phyloP scores from a whole-genome alignment of 2,888 invertebrate genomes.

The Trypoxylon attenuatum region DNA sequence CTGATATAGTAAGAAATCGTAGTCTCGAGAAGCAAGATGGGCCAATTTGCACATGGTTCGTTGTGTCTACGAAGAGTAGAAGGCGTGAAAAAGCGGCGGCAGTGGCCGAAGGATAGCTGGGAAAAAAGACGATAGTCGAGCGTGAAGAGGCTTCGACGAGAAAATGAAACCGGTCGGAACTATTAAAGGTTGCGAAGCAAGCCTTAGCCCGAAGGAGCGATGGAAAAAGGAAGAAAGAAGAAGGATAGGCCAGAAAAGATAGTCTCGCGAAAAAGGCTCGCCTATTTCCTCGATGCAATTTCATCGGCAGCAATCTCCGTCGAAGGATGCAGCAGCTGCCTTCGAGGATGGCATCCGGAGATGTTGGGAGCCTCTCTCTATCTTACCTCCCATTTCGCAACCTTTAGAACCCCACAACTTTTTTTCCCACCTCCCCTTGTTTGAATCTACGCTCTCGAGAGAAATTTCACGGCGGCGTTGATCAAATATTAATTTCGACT shows the following conservation, averaged over 20 bases:
- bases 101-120: slow-evolving; percentile 4
- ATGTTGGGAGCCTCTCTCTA: slow-evolving; percentile 36
- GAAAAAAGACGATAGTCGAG: slow-evolving; percentile 16
- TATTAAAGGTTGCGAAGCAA: slow-evolving; percentile 16
- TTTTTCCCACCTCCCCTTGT: slow-evolving; percentile 11
- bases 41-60: slow-evolving; percentile 37
- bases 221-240: not conserved
- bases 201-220: not conserved
- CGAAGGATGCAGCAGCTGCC: slow-evolving; percentile 60
- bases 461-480: slow-evolving; percentile 41
- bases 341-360: slow-evolving; percentile 20
- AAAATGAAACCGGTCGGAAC: slow-evolving; percentile 36
- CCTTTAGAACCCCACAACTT: slow-evolving; percentile 28
- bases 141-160: slow-evolving; percentile 20
- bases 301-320: slow-evolving; percentile 59
- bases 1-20: not conserved
- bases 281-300: slow-evolving; percentile 47
- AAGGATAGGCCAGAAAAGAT: slow-evolving; percentile 2
- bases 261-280: slow-evolving; percentile 25
- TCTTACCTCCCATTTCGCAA: slow-evolving; percentile 38
- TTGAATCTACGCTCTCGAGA: slow-evolving; percentile 5
- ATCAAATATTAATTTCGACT: slow-evolving; percentile 57
- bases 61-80: slow-evolving; percentile 11
- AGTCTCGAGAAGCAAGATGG: not conserved
- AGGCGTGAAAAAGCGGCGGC: slow-evolving; percentile 31